A percentile compares a stretch with the other conserved stretches of the same genome.
phyloP scores from a whole-genome alignment of 2,797 vertebrate genomes.

The Dermochelys coriacea region DNA sequence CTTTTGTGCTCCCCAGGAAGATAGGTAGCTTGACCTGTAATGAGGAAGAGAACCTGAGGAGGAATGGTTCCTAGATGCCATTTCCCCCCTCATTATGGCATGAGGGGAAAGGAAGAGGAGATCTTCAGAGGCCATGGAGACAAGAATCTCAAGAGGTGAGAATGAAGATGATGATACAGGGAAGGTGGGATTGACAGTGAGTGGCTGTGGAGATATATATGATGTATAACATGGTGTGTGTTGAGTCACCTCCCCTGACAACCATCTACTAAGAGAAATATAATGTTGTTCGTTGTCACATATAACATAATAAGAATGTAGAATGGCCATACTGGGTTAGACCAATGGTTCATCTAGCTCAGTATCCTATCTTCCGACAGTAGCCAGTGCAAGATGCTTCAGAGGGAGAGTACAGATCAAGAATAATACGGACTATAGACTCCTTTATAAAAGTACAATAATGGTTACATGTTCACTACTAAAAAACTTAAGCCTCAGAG shows the following conservation, averaged over 20 bases:
- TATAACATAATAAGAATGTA: background rate
- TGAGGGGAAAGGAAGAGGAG: background rate
- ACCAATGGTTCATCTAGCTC: background rate
- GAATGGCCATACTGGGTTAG: background rate
- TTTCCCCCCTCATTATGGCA: background rate
- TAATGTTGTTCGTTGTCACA: background rate
- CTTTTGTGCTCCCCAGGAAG: background rate
- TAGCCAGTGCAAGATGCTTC: background rate
- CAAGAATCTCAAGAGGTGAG: background rate
- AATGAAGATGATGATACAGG: background rate
- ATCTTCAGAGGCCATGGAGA: background rate
- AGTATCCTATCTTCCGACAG: background rate
- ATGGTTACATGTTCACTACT: rapidly evolving
- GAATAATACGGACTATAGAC: background rate
- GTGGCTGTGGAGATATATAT: background rate
- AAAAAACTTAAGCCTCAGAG: background rate
- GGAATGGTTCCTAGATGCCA: background rate
- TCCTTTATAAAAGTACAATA: background rate
- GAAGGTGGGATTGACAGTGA: background rate
- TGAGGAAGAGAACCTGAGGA: background rate
- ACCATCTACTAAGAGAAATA: background rate
- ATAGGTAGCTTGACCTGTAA: background rate
- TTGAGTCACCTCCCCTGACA: background rate
- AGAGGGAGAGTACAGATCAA: background rate
- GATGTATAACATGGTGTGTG: background rate